Conservation (phyloP, 2,797 vertebrate genomes). For the Sus cebifrons region DNA sequence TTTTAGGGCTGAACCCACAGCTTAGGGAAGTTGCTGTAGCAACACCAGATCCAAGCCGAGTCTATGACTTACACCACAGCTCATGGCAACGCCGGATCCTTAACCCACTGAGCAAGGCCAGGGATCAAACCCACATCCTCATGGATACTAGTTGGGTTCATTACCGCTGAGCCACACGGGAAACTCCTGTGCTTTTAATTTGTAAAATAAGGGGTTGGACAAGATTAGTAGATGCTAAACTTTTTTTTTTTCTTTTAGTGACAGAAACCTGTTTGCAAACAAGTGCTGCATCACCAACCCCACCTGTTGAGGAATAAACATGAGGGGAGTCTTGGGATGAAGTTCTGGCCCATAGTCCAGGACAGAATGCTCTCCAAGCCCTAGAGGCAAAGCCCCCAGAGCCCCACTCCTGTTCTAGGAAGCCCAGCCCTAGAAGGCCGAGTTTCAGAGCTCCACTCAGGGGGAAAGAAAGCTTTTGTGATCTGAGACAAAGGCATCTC, state of each 20-base stretch:
- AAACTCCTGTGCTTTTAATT: neutral
- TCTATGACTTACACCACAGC: no score
- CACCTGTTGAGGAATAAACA: neutral
- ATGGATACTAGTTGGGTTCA: no score
- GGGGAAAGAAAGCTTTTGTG: conserved; percentile 54
- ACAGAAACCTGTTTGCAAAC: neutral
- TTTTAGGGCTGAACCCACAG: no score
- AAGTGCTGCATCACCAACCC: neutral
- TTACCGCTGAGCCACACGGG: no score
- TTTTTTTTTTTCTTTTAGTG: neutral
- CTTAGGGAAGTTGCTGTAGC: no score
- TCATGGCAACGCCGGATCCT: no score
- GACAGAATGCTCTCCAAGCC: neutral
- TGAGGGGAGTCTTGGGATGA: neutral
- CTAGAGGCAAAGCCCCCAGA: neutral
- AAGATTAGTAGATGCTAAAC: neutral
- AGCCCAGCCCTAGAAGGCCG: neutral
- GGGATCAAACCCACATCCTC: no score
- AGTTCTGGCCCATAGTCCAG: neutral
- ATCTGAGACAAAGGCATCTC: neutral
- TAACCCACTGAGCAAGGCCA: no score
- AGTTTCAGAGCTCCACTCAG: neutral
- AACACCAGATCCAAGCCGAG: no score
- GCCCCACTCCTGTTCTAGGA: neutral
- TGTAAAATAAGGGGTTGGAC: conserved; percentile 15